Evolutionary conservation across 2,888 invertebrate species (phyloP).

Genomic region (Lymantria dispar): DNA sequence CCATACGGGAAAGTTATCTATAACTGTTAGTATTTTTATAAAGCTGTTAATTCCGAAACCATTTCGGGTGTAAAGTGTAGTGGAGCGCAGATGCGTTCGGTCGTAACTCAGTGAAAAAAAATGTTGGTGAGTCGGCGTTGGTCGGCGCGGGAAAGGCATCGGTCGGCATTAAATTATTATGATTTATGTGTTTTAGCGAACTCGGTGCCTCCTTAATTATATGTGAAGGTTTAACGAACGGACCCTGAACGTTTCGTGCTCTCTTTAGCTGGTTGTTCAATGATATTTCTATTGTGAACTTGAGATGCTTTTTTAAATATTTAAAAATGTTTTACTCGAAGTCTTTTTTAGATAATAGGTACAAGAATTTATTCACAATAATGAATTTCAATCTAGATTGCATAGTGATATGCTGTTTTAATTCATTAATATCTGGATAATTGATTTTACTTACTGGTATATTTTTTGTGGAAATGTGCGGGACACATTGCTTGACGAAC

Average conservation of each 20-base stretch:
- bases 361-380: too few species aligned
- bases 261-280: constrained; percentile 27
- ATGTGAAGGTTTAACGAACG: constrained; percentile 71
- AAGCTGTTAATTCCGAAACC: constrained; percentile 70
- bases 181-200: constrained; percentile 78
- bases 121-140: constrained; percentile 22
- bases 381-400: too few species aligned
- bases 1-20: too few species aligned
- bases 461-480: too few species aligned
- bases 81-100: constrained; percentile 58
- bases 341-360: too few species aligned
- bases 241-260: constrained; percentile 48
- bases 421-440: too few species aligned
- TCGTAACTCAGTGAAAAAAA: constrained; percentile 65
- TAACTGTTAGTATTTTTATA: constrained; percentile 59
- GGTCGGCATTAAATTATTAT: constrained; percentile 77
- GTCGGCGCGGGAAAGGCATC: constrained; percentile 52
- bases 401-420: too few species aligned
- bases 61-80: constrained; percentile 58
- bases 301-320: constrained; percentile 6
- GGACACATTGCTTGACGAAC: too few species aligned
- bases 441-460: too few species aligned
- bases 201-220: constrained; percentile 70
- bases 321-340: background rate
- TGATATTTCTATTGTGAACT: constrained; percentile 26